Evolutionary conservation across 2,113 vertebrate species (phyloP).

Genomic region (Solenodon paradoxus): DNA sequence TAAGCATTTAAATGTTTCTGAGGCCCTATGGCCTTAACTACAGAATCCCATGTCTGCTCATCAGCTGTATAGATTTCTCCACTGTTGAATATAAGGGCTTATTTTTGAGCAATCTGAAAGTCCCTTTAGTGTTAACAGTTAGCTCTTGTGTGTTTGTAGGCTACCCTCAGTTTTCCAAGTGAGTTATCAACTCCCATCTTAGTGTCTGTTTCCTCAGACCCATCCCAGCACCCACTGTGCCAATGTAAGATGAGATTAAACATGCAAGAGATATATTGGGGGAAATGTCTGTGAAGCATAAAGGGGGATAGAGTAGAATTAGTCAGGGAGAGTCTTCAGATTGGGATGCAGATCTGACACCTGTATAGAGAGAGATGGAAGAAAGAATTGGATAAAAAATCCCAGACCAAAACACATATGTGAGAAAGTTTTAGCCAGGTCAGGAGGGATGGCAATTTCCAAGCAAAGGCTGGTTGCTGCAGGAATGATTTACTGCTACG

Average conservation of each 20-base stretch:
- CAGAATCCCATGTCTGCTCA: background rate
- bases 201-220: background rate
- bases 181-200: background rate
- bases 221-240: background rate
- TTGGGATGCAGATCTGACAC: background rate
- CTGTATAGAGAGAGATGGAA: background rate
- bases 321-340: background rate
- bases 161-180: background rate
- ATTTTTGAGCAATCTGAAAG: conserved; percentile 6
- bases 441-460: background rate
- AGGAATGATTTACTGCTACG: background rate
- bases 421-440: background rate
- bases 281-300: background rate
- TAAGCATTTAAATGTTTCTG: background rate
- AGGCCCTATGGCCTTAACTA: background rate
- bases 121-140: background rate
- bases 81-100: background rate
- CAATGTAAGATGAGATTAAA: background rate
- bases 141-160: background rate
- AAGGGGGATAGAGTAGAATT: background rate
- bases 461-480: background rate
- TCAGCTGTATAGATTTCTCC: background rate
- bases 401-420: background rate
- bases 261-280: background rate
- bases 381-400: background rate